These are phyloP conservation scores for Melanotaenia nigrans DNA, from an alignment of 2,797 vertebrate genomes.

Conservation along the genomic window DNA sequence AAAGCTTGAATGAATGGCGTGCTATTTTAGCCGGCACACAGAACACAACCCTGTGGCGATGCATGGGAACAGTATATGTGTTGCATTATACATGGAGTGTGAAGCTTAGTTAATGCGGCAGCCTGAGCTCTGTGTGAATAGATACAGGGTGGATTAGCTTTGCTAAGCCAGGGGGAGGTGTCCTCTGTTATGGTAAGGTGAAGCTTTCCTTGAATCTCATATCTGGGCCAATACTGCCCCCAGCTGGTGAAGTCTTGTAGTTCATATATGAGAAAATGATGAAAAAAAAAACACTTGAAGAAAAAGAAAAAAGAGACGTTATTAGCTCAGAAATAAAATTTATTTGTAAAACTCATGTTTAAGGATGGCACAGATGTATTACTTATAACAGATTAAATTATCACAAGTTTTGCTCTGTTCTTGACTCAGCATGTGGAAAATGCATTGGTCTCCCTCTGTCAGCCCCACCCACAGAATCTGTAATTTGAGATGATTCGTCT, in stretches of 20 bases:
- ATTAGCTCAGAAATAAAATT: background rate
- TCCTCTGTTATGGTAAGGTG: constrained; percentile 50
- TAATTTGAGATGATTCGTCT: constrained; percentile 66
- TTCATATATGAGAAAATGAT: background rate
- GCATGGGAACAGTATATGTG: constrained; percentile 23
- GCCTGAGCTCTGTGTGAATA: constrained; percentile 46
- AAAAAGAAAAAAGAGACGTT: background rate
- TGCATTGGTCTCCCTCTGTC: background rate
- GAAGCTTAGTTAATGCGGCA: constrained; percentile 46
- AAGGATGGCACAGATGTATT: background rate
- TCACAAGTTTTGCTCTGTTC: background rate
- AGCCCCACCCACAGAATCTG: constrained; percentile 27
- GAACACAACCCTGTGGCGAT: constrained; percentile 29
- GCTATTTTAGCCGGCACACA: constrained; percentile 43
- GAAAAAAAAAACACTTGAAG: background rate
- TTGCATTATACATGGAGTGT: constrained; percentile 46
- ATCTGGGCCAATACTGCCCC: constrained; percentile 63
- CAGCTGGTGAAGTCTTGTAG: constrained; percentile 56
- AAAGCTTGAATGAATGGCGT: constrained; percentile 34
- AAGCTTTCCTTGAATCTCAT: constrained; percentile 48
- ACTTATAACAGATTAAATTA: background rate
- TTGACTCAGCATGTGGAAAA: constrained; percentile 55
- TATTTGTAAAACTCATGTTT: background rate
- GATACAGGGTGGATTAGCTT: constrained; percentile 60
- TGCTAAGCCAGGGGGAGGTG: constrained; percentile 51